These are phyloP conservation scores for Drosophila tripunctata DNA, from an alignment of 2,888 invertebrate genomes.

Conservation along the genomic window DNA sequence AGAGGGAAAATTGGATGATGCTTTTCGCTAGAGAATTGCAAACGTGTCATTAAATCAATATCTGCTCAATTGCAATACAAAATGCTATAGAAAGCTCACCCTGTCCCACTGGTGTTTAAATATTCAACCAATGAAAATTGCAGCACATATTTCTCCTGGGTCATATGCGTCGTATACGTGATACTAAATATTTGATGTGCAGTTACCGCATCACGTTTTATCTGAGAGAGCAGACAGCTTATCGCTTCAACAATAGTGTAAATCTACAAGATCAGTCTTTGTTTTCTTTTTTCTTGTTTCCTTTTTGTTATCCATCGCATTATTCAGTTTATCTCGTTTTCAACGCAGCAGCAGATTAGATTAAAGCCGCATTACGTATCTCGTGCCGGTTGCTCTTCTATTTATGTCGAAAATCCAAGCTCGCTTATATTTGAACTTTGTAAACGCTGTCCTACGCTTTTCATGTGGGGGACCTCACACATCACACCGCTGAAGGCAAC, in stretches of 20 bases:
- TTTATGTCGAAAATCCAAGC: constrained; percentile 12
- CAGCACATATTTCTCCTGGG: constrained; percentile 20
- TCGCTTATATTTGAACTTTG: constrained; percentile 21
- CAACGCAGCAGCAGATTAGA: constrained; percentile 55
- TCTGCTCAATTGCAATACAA: constrained; percentile 11
- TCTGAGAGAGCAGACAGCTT: constrained; percentile 20
- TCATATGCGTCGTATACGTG: constrained; percentile 52
- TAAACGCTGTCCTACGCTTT: constrained; percentile 18
- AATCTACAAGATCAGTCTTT: constrained; percentile 40
- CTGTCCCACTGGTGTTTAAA: constrained; percentile 37
- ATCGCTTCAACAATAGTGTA: constrained; percentile 1
- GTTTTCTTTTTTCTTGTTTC: too few relatives aligned
- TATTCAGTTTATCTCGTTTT: constrained; percentile 34
- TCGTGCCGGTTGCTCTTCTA: constrained; percentile 7
- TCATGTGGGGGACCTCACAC: neutral
- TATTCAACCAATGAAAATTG: constrained; percentile 38
- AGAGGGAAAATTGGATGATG: constrained; percentile 8
- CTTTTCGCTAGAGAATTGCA: constrained; percentile 17
- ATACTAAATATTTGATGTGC: constrained; percentile 33
- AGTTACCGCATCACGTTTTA: constrained; percentile 21
- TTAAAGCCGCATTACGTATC: constrained; percentile 30
- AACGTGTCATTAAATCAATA: constrained; percentile 58
- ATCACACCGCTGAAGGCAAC: too few relatives aligned
- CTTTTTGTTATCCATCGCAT: constrained; percentile 35
- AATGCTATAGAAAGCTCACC: constrained; percentile 19